Evolutionary conservation across 2,113 vertebrate genomes (phyloP), one percentile per base, ranked within the genome.

Genomic region (Pelodiscus sinensis): DNA sequence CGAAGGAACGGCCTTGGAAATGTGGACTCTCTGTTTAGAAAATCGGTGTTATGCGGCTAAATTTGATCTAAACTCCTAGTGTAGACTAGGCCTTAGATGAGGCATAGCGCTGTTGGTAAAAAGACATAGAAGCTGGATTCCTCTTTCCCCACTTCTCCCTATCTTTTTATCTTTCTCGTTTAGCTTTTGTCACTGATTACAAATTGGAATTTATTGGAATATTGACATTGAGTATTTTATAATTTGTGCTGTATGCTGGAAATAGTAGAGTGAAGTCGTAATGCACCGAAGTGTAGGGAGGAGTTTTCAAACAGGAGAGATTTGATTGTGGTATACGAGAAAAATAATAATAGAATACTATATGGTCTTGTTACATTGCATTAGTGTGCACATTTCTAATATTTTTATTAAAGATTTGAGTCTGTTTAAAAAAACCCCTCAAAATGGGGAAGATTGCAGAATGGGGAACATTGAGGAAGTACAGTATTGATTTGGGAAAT

Each of bases 401-500:
- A 10, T 10, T 38, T 24, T 75, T 77, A 38, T 35, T 80, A 3
- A 62, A 22, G 9, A 51, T 3, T 29, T 50, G 27, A 22, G 5
- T 81, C 14, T n/a, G 52, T 44, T 38, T n/a, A n/a, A n/a, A 81
- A 62, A 87, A 77, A 54, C 71, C 5, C 44, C 38, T 84, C 51
- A 25, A 9, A 8, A 14, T 81, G 18, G 18, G 12, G 68, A 52
- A 50, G 89, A 5, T 25, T 55, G 57, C 9, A 82, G 68, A 86
- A 54, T 9, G 35, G 51, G 56, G 65, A 25, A 3, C 50, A 50
- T 56, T 35, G 18, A 22, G 25, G 14, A 71, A 86, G 44, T 44
- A 44, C 44, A 79, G 15, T 62, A 25, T 16, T 56, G 90, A 52
- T 81, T 25, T 93, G 91, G 44, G 68, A 95, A 90, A 86, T 94